These are phyloP conservation scores for Frieseomelitta varia DNA, from an alignment of 1,140 invertebrate species.

Conservation along the genomic window DNA sequence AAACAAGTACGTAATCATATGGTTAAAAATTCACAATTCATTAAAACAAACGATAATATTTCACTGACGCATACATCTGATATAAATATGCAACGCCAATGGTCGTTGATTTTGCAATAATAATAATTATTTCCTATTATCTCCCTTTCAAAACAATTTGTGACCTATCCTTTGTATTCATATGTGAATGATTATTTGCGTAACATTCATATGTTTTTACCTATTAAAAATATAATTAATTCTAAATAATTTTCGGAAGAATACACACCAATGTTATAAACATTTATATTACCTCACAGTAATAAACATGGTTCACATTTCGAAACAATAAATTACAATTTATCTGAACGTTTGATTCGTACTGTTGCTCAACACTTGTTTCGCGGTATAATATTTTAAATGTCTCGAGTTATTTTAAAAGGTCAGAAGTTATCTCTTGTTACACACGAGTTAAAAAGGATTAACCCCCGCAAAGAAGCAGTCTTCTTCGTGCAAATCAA, in stretches of 20 bases:
- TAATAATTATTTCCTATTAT: neutral
- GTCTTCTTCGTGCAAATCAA: neutral
- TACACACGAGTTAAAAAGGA: conserved; percentile 30
- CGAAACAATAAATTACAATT: neutral
- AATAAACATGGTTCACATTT: neutral
- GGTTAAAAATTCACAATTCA: neutral
- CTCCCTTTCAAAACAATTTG: neutral
- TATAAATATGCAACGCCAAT: neutral
- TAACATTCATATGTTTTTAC: neutral
- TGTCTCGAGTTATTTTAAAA: conserved; percentile 12
- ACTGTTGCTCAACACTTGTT: neutral
- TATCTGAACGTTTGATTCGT: neutral
- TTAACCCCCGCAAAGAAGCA: conserved; percentile 48
- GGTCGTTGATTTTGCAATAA: conserved; percentile 5
- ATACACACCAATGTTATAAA: no score
- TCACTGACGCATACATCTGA: neutral
- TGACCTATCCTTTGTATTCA: neutral
- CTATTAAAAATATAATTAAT: neutral
- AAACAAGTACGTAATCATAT: neutral
- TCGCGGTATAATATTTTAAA: neutral
- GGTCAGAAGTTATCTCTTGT: conserved; percentile 46
- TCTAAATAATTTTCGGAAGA: neutral
- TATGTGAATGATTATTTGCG: neutral
- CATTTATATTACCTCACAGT: no score
- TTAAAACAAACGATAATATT: neutral